phyloP scores from a whole-genome alignment of 2,797 vertebrate genomes.

The Tokudaia tokunoshimensis region DNA sequence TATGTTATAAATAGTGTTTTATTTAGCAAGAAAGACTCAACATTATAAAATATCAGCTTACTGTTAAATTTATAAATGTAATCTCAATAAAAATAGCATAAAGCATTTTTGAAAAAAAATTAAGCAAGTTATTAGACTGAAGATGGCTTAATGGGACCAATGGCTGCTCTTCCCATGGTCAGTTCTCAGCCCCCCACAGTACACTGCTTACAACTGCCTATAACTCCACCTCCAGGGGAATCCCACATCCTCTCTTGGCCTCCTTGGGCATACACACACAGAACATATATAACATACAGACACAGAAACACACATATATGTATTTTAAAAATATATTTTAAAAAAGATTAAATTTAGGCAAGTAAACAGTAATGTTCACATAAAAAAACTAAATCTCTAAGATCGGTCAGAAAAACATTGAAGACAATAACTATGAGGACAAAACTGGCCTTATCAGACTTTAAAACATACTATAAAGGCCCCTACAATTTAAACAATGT shows the following conservation, averaged over 20 bases:
- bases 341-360: background rate
- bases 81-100: background rate
- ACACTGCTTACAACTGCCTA: background rate
- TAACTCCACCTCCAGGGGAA: background rate
- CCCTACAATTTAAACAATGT: background rate
- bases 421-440: slow-evolving; percentile 33
- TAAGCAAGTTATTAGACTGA: background rate
- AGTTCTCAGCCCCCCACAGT: background rate
- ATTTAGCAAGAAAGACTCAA: background rate
- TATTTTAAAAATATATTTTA: background rate
- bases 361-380: background rate
- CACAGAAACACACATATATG: background rate
- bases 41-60: background rate
- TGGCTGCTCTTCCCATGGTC: too few relatives aligned
- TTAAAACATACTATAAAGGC: slow-evolving; percentile 1
- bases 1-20: background rate
- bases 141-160: background rate
- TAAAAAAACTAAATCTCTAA: slow-evolving; percentile 23
- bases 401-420: background rate
- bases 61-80: background rate
- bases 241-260: too few relatives aligned
- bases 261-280: background rate
- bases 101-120: background rate
- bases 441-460: background rate
- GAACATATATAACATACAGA: background rate